Base-by-base conservation (phyloP, 2,113 vertebrate genomes). In the Oryzias celebensis region DNA sequence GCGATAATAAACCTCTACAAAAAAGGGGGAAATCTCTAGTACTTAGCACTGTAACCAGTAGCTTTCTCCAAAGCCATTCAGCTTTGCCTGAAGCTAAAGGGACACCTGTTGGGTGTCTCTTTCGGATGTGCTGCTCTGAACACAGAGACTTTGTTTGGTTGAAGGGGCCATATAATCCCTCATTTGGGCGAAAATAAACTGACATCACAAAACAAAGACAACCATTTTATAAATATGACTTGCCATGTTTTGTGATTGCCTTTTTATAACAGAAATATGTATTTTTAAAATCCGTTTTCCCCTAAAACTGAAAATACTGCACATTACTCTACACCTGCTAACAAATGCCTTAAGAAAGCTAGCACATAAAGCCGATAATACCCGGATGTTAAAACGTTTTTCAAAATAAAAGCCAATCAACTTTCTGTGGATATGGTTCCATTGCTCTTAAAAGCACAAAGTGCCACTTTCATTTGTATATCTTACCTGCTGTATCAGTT, bases 111-210 rank as follows among this genome's bases (percentile, higher is more conserved):
- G 15, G 68, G 45, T 20, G 20, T 20, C 36, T 60, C 79, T 76
- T 76, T 77, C 77, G 68, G 50, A 44, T 45, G 24, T 60, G 45
- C 68, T 63, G 48, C 66, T 62, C 45, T 66, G 79, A 76, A 76
- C 63, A 71, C 50, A 23, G 60, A 72, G 53, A 56, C 81, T 69
- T 85, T 88, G 85, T 87, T 62, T 80, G 63, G 57, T 49, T 52
- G 31, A 23, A 8, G 57, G 86, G 55, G 62, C 88, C 82, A 75
- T 58, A 41, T 88, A 87, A 86, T 36, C 36, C 36, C 36, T 36
- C 36, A 36, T 36, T 36, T 36, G 8, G 36, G 8, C 8, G 36
- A 36, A 36, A 36, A 36, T 36, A 36, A 36, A 36, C 8, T 10
- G 36, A 10, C 36, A 36, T 12, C 10, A 36, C 8, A 36, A 36